phyloP scores from a whole-genome alignment of 2,113 vertebrate genomes.

The Psittacara wagleri region DNA sequence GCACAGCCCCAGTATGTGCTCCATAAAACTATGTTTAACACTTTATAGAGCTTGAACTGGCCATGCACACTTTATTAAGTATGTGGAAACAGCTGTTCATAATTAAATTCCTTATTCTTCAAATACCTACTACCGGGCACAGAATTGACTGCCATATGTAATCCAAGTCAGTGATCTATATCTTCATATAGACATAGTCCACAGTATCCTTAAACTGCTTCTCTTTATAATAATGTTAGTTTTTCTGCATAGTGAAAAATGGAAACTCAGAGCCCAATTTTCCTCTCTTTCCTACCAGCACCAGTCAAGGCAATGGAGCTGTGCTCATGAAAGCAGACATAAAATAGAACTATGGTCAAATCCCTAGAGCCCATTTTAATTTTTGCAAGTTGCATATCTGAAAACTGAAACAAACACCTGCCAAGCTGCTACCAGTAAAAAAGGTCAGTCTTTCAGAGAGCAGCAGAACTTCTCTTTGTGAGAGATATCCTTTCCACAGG shows the following conservation, averaged over 20 bases:
- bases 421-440: not conserved
- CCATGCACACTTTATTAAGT: conserved; percentile 49
- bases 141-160: conserved; percentile 23
- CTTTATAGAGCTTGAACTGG: conserved; percentile 57
- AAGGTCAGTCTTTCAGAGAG: not conserved
- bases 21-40: conserved; percentile 44
- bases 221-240: conserved; percentile 11
- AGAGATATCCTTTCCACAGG: not conserved
- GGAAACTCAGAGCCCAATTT: not conserved
- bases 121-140: conserved; percentile 56
- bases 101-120: conserved; percentile 60
- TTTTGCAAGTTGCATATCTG: not conserved
- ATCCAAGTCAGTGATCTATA: conserved; percentile 45
- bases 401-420: conserved; percentile 33
- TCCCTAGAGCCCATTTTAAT: not conserved
- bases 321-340: not conserved
- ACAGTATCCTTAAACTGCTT: not conserved
- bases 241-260: conserved; percentile 17
- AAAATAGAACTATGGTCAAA: not conserved
- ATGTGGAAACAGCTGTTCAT: conserved; percentile 63
- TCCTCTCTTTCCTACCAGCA: not conserved
- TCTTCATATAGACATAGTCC: not conserved
- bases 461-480: not conserved
- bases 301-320: not conserved
- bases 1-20: not conserved